These are phyloP conservation scores for Pseudorectes ferrugineus DNA, from an alignment of 2,113 vertebrate genomes.

Conservation along the genomic window DNA sequence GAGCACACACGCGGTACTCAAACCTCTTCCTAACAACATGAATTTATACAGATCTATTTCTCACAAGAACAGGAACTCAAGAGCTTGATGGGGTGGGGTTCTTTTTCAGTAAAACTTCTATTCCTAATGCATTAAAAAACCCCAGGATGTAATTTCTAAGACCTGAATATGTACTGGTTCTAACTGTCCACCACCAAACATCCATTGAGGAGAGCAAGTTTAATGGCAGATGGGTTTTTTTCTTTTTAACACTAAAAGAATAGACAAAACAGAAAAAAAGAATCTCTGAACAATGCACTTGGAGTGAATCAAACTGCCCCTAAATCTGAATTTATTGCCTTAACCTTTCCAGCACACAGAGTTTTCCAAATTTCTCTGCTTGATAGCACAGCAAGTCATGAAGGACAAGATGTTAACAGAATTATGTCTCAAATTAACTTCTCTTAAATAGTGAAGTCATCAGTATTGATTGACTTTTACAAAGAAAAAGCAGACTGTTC, in stretches of 20 bases:
- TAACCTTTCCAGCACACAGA: neutral
- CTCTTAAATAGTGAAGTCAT: neutral
- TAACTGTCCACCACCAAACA: neutral
- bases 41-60: neutral
- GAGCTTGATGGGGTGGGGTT: neutral
- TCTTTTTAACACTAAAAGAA: neutral
- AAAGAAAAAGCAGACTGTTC: neutral
- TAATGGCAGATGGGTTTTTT: neutral
- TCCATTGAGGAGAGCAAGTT: neutral
- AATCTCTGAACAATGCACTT: neutral
- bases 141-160: neutral
- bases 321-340: neutral
- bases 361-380: neutral
- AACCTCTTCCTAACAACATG: neutral
- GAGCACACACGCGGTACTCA: fast-evolving
- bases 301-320: neutral
- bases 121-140: neutral
- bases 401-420: neutral
- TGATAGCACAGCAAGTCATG: neutral
- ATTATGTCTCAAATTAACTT: neutral
- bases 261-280: neutral
- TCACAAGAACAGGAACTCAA: neutral
- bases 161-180: neutral
- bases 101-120: neutral
- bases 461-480: neutral